Evolutionary conservation across 1,140 invertebrate species (phyloP).

Genomic region (Littorina saxatilis): DNA sequence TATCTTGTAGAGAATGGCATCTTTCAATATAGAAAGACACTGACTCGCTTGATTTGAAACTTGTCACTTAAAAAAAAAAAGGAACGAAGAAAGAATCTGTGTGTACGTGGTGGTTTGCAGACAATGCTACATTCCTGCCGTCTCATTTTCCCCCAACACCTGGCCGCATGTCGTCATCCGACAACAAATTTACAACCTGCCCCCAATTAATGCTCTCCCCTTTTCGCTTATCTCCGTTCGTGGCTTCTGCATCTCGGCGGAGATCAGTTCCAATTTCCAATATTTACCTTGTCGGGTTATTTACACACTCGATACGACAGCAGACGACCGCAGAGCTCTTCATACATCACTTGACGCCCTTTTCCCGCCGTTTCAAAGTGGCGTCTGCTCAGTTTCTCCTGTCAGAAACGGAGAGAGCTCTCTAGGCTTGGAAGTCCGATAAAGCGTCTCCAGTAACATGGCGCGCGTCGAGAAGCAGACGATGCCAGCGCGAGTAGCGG

Average conservation of each 20-base stretch:
- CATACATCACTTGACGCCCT: slow-evolving; percentile 19
- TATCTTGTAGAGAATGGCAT: no score
- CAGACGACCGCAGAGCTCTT: neutral
- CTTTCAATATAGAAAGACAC: no score
- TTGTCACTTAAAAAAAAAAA: no score
- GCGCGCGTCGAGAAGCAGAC: neutral
- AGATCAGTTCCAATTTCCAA: slow-evolving; percentile 29
- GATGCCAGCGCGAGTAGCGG: neutral
- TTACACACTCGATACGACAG: slow-evolving; percentile 14
- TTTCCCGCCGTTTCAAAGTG: neutral
- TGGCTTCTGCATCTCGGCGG: neutral
- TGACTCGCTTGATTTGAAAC: no score
- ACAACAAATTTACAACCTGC: slow-evolving; percentile 7
- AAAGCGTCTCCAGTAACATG: slow-evolving; percentile 11
- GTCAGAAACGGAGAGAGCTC: slow-evolving; percentile 19
- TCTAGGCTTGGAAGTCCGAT: neutral
- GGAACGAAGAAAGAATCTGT: neutral
- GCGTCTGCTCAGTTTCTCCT: slow-evolving; percentile 20
- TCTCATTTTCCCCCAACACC: neutral
- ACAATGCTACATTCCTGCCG: neutral
- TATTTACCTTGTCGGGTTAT: slow-evolving; percentile 19
- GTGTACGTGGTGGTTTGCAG: neutral
- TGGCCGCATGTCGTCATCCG: slow-evolving; percentile 1
- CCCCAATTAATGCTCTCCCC: slow-evolving; percentile 8
- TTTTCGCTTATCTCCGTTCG: neutral